Evolutionary conservation across 2,797 vertebrate species (phyloP), one percentile per base, ranked within the genome.

Genomic region (Rhinoraja longicauda): DNA sequence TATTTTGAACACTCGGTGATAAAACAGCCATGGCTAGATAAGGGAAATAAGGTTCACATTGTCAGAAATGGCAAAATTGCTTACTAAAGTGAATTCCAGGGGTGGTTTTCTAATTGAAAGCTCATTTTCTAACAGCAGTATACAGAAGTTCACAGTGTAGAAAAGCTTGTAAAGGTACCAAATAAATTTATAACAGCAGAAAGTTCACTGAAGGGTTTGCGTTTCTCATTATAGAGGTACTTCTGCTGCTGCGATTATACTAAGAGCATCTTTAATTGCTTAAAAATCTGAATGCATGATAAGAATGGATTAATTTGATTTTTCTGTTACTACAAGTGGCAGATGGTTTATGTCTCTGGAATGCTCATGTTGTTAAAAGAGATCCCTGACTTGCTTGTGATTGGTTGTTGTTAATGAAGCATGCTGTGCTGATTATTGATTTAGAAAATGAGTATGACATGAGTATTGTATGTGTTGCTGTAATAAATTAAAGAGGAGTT

Each of bases 231-330:
- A 99, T 98, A 97, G 95, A 97, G 96, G 97, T 98, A 98, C 98
- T 99, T 98, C 97, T 98, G 98, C 97, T 97, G 97, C 98, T 98
- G 98, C 98, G 98, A 99, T 99, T 99, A 99, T 97, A 99, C 98
- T 96, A 98, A 99, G 98, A 99, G 98, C 98, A 99, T 99, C 98
- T 99, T 99, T 99, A 99, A 99, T 99, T 99, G 98, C 98, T 99
- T 99, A 99, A 99, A 99, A 99, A 99, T 99, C 99, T 97, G 98
- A 99, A 99, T 98, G 98, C 98, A 98, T 99, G 98, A 99, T 99
- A 99, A 99, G 98, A 99, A 99, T 98, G 98, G 98, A 99, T 99
- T 99, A 99, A 99, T 99, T 99, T 99, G 98, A 99, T 99, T 99
- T 99, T 98, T 98, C 97, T 98, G 97, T 99, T 99, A 98, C 98